These are phyloP conservation scores for Saccopteryx bilineata DNA, from an alignment of 2,113 vertebrate genomes.

Conservation along the genomic window DNA sequence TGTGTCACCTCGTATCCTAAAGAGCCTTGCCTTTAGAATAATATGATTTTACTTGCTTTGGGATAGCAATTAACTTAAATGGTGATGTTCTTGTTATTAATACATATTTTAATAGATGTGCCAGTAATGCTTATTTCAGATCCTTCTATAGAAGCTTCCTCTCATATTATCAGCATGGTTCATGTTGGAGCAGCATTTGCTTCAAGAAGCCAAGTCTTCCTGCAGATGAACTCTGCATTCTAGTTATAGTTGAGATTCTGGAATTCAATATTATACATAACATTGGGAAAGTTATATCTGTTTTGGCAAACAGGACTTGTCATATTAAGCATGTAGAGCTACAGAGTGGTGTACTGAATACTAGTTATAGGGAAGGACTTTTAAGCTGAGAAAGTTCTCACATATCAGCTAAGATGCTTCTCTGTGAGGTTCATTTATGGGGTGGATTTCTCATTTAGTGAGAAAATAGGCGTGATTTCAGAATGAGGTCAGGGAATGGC, in stretches of 20 bases:
- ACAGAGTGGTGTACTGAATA: not conserved
- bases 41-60: conserved; percentile 2
- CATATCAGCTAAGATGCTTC: not conserved
- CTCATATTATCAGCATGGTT: conserved; percentile 15
- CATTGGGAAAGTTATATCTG: not conserved
- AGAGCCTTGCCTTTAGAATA: not conserved
- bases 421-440: conserved; percentile 45
- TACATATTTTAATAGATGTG: not conserved
- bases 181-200: not conserved
- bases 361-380: not conserved
- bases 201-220: conserved; percentile 17
- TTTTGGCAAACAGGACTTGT: not conserved
- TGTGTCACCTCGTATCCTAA: not conserved
- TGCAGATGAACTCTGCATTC: conserved; percentile 22
- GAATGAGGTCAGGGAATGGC: not conserved
- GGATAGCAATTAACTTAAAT: not conserved
- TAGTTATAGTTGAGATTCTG: conserved; percentile 49
- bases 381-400: conserved; percentile 2
- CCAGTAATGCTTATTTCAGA: conserved; percentile 34
- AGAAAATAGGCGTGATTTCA: conserved; percentile 11
- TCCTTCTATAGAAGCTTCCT: conserved; percentile 13
- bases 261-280: conserved; percentile 44
- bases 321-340: not conserved
- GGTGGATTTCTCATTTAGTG: not conserved
- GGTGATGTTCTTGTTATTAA: not conserved